Evolutionary conservation across 2,888 invertebrate species (phyloP).

Genomic region (Dromius quadrimaculatus): DNA sequence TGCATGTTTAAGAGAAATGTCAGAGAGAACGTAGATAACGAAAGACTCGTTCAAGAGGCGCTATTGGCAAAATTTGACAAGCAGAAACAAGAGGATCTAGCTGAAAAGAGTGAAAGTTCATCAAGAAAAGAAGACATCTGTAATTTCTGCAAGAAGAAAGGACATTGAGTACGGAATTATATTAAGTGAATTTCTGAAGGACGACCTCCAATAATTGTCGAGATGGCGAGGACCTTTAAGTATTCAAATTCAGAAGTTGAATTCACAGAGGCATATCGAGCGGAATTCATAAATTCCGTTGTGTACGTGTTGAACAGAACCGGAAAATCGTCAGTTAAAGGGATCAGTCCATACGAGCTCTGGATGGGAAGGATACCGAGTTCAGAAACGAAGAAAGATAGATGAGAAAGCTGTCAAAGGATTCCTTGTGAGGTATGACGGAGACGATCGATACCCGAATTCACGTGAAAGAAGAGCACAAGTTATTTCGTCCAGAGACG

Average conservation of each 20-base stretch:
- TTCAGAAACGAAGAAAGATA: conserved; percentile 37
- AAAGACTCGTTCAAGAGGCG: conserved; percentile 52
- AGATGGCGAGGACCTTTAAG: conserved; percentile 58
- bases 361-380: conserved; percentile 56
- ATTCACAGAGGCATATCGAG: conserved; percentile 55
- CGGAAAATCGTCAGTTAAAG: conserved; percentile 56
- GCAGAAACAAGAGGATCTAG: conserved; percentile 19
- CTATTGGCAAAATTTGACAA: conserved; percentile 44
- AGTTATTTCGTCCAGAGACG: no score
- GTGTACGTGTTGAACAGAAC: conserved; percentile 56
- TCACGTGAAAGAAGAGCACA: no score
- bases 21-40: conserved; percentile 25
- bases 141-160: conserved; percentile 56
- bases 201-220: conserved; percentile 51
- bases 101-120: conserved; percentile 45
- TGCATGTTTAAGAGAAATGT: conserved; percentile 56
- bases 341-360: conserved; percentile 57
- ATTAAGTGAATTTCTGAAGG: conserved; percentile 58
- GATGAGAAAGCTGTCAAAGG: conserved; percentile 37
- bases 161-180: conserved; percentile 54
- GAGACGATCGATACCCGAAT: no score
- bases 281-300: conserved; percentile 55
- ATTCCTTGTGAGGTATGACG: no score
- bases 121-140: conserved; percentile 29
- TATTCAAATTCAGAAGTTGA: conserved; percentile 54